Evolutionary conservation across 2,797 vertebrate genomes (phyloP).

Genomic region (Periparus ater): DNA sequence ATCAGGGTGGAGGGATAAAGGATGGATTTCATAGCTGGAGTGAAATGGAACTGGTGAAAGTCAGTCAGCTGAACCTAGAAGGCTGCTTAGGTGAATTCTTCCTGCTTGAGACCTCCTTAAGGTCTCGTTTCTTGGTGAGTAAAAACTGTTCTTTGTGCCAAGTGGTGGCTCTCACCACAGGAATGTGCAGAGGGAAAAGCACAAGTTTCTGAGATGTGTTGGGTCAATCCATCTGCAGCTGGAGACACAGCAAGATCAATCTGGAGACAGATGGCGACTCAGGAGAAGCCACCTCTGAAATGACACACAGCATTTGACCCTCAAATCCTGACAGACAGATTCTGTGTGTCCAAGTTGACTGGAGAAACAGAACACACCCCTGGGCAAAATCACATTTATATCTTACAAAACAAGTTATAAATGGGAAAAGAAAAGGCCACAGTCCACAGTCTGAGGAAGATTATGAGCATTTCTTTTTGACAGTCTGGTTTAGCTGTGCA

Average conservation of each 20-base stretch:
- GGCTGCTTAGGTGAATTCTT: not conserved
- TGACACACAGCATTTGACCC: not conserved
- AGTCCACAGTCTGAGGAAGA: not conserved
- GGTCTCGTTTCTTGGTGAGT: not conserved
- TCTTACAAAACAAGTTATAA: not conserved
- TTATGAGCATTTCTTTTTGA: not conserved
- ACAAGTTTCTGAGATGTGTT: not conserved
- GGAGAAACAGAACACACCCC: not conserved
- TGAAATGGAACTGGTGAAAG: not conserved
- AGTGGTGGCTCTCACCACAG: not conserved
- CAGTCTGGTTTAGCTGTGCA: not conserved
- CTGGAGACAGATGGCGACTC: not conserved
- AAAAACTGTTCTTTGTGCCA: not conserved
- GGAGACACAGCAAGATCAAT: not conserved
- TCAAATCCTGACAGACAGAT: not conserved
- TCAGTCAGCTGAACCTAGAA: not conserved
- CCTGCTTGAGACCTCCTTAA: not conserved
- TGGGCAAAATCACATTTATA: not conserved
- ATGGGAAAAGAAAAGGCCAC: not conserved
- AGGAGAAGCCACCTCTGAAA: not conserved
- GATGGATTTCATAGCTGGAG: not conserved
- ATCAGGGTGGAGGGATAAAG: not conserved
- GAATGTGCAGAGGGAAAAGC: not conserved
- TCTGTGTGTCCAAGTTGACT: rapidly evolving
- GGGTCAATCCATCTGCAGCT: not conserved